Evolutionary conservation across 1,140 invertebrate species (phyloP), one percentile per base, ranked within the genome.

Genomic region (Plectrocnemia conspersa): DNA sequence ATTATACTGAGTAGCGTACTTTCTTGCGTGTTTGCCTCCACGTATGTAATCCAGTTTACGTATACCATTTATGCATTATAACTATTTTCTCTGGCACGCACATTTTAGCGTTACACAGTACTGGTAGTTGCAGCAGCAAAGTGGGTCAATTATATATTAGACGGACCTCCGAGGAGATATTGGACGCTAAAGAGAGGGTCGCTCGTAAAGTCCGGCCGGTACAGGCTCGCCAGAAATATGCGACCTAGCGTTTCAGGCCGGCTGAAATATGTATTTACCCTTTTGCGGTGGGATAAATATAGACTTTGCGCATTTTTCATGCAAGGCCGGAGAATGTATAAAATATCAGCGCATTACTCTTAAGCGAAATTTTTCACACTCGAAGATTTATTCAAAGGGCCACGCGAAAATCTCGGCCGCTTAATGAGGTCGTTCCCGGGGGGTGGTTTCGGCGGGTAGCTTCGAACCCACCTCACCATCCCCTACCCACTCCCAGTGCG

Each of bases 391-490:
- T 54, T 45, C 52, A 40, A 45, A 36, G 16, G 29, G 36, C 24
- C 24, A 23, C 16, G 23, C 15, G 42, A 45, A 54, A 44, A 35
- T 35, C 52, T 40, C 42, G 9, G 42, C 23, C 38, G 41, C 29
- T 33, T 54, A 54, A 54, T 54, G 52, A 54, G 52, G 52, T 54
- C 52, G 29, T 54, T 25, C 44, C 38, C 18, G 21, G 42, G 25
- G 9, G 42, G 11, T 6, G 7, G 15, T 16, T 38, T 16, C 35
- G n/a, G 32, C 11, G 16, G 16, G 11, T 35, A 35, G 3, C 32
- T 4, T 35, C 32, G 3, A 13, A 35, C 32, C 16, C n/a, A 13
- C 3, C 3, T 3, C n/a, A 13, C n/a, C 16, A 15, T 35, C 16
- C 16, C 36, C 6, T 29, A 29, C 27, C n/a, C n/a, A 6, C 6